These are phyloP conservation scores for Atethmia centrago DNA, from an alignment of 2,888 invertebrate species.

Conservation along the genomic window DNA sequence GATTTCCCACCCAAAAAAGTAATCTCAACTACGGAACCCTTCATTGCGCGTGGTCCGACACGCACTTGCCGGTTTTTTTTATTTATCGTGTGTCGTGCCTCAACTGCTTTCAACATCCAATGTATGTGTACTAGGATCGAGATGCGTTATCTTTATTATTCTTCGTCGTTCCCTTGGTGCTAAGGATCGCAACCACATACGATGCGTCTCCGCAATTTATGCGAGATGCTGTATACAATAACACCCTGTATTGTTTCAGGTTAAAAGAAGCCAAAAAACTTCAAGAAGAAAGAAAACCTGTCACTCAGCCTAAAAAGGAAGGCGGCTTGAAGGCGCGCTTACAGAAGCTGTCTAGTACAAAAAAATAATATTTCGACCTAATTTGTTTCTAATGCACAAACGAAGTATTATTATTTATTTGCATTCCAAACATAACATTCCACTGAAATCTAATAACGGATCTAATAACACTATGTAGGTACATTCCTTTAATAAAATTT, in stretches of 20 bases:
- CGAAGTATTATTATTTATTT: slow-evolving; percentile 31
- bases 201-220: not conserved
- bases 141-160: not conserved
- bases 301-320: slow-evolving; percentile 91
- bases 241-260: slow-evolving; percentile 74
- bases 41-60: no score
- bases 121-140: not conserved
- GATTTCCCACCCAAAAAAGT: no score
- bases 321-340: slow-evolving; percentile 92
- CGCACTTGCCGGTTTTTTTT: no score
- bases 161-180: not conserved
- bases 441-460: slow-evolving; percentile 26
- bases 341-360: slow-evolving; percentile 89
- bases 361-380: slow-evolving; percentile 71
- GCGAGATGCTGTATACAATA: not conserved
- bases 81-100: not conserved
- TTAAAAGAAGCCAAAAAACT: slow-evolving; percentile 91
- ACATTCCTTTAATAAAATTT: slow-evolving; percentile 39
- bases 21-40: no score
- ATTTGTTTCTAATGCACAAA: slow-evolving; percentile 60
- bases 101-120: not conserved
- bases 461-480: slow-evolving; percentile 30
- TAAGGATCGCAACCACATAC: not conserved
- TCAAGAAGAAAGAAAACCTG: slow-evolving; percentile 89
- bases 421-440: slow-evolving; percentile 63